Percentiles rank a stretch among this genome's conserved stretches.
Evolutionary conservation across 2,888 invertebrate genomes (phyloP).

Genomic region (Petrolisthes manimaculis): DNA sequence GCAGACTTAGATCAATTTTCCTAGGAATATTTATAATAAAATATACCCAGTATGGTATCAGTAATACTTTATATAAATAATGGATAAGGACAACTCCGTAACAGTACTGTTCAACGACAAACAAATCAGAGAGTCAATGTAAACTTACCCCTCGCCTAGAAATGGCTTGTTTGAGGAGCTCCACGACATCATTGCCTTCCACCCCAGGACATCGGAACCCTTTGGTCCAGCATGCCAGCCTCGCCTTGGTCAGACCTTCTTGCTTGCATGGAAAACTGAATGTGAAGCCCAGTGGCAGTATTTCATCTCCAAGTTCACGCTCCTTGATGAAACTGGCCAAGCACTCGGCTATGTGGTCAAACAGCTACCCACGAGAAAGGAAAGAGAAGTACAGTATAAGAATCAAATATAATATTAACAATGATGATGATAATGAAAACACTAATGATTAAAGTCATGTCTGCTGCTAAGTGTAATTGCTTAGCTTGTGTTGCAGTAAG

Average conservation of each 20-base stretch:
- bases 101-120: background rate
- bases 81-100: no score
- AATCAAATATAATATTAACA: conserved; percentile 69
- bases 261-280: conserved; percentile 95
- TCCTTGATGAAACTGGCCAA: conserved; percentile 91
- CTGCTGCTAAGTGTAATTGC: no score
- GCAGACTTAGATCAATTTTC: no score
- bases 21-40: no score
- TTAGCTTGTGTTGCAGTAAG: background rate
- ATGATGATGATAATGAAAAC: conserved; percentile 67
- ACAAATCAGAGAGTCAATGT: background rate
- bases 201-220: conserved; percentile 94
- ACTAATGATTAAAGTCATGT: no score
- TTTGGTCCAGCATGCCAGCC: conserved; percentile 94
- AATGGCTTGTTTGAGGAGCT: conserved; percentile 89
- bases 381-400: conserved; percentile 68
- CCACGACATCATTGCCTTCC: conserved; percentile 90
- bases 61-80: no score
- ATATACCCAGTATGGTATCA: no score
- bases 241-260: conserved; percentile 86
- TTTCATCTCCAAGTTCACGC: conserved; percentile 80
- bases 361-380: conserved; percentile 75
- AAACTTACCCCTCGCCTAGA: conserved; percentile 82
- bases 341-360: conserved; percentile 96
- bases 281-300: conserved; percentile 92